These are phyloP conservation scores for Macroglossus sobrinus DNA, from an alignment of 2,113 vertebrate species.

Conservation along the genomic window DNA sequence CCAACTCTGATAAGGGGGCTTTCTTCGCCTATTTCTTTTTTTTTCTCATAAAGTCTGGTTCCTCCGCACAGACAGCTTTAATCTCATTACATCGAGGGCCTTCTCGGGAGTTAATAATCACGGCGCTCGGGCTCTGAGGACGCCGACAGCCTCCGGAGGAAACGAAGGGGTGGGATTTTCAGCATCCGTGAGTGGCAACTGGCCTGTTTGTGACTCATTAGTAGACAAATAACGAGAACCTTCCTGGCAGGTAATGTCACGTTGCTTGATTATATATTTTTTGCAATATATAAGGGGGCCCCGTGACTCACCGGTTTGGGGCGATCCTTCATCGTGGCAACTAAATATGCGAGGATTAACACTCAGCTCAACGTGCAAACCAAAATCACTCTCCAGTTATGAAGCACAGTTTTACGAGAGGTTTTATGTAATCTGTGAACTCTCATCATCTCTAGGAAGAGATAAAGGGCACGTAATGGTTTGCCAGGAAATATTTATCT, in stretches of 20 bases:
- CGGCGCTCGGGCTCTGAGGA: conserved; percentile 2
- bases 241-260: conserved; percentile 35
- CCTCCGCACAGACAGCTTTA: conserved; percentile 71
- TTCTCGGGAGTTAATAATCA: conserved; percentile 75
- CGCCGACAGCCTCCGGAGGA: conserved; percentile 28
- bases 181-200: conserved; percentile 67
- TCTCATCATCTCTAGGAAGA: conserved; percentile 56
- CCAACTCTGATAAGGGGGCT: conserved; percentile 53
- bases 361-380: conserved; percentile 60
- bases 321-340: conserved; percentile 42
- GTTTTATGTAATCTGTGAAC: conserved; percentile 64
- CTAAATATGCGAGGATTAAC: conserved; percentile 67
- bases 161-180: conserved; percentile 62
- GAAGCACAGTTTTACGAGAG: conserved; percentile 64
- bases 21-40: conserved; percentile 63
- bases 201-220: conserved; percentile 76
- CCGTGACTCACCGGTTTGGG: conserved; percentile 62
- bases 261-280: conserved; percentile 70
- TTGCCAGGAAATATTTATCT: conserved; percentile 62
- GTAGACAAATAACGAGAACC: conserved; percentile 69
- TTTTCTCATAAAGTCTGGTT: conserved; percentile 68
- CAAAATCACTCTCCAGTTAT: conserved; percentile 32
- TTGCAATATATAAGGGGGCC: conserved; percentile 69
- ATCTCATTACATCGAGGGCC: conserved; percentile 72
- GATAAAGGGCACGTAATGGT: conserved; percentile 67